Conservation (phyloP, 2,888 invertebrate genomes). For the Ferdinandea cuprea region DNA sequence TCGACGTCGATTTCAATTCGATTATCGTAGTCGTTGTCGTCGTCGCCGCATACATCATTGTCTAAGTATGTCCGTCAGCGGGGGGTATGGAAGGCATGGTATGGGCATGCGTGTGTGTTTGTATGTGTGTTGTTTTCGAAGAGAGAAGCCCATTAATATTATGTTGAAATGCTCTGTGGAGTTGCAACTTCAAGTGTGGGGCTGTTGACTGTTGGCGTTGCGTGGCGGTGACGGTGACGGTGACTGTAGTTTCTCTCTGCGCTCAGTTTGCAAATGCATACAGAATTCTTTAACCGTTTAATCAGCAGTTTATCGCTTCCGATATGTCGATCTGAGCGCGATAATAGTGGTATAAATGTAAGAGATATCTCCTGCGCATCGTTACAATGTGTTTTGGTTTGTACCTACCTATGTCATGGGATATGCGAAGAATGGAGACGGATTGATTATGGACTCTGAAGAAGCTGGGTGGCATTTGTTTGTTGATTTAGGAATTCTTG, state of each 20-base stretch:
- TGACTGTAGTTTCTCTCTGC: constrained; percentile 6
- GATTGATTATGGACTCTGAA: constrained; percentile 9
- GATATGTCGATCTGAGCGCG: constrained; percentile 52
- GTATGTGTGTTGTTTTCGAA: constrained; percentile 15
- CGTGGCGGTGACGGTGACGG: background rate
- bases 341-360: constrained; percentile 51
- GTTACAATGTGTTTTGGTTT: constrained; percentile 26
- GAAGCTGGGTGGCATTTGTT: constrained; percentile 21
- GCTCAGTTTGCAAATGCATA: constrained; percentile 1
- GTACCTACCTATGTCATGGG: no score
- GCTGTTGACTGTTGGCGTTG: background rate
- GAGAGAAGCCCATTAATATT: constrained; percentile 46
- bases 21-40: constrained; percentile 40
- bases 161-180: constrained; percentile 34
- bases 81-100: no score
- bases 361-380: constrained; percentile 33
- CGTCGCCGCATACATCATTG: constrained; percentile 56
- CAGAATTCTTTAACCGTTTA: constrained; percentile 63
- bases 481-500: background rate
- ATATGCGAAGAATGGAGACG: background rate
- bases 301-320: constrained; percentile 64
- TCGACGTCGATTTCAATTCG: constrained; percentile 66
- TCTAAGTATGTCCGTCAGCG: background rate
- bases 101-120: background rate
- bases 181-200: background rate